Conservation (phyloP, 2,797 vertebrate genomes). For the Sitta carolinensis region DNA sequence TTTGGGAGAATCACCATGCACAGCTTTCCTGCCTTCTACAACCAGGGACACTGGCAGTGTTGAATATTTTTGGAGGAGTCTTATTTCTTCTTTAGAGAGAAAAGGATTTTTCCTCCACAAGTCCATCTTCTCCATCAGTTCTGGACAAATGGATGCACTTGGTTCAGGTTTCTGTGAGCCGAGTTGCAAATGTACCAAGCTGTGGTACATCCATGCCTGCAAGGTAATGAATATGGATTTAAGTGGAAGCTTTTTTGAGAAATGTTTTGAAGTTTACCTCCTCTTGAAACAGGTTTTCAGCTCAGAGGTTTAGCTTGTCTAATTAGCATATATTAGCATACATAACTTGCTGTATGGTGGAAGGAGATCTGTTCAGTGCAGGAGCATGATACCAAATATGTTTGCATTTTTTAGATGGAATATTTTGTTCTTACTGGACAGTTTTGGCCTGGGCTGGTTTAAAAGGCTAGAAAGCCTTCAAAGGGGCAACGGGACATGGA, state of each 20-base stretch:
- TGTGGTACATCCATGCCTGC: neutral
- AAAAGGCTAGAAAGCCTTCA: neutral
- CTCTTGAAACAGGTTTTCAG: slow-evolving; percentile 32
- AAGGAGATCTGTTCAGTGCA: neutral
- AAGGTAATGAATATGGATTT: slow-evolving; percentile 15
- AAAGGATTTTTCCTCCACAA: neutral
- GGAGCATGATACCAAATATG: neutral
- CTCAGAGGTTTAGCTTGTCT: neutral
- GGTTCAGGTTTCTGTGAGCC: neutral
- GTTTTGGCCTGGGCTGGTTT: rapidly evolving
- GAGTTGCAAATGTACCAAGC: neutral
- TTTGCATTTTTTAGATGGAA: neutral
- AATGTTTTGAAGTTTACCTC: slow-evolving; percentile 36
- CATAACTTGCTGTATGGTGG: neutral
- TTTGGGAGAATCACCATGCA: neutral
- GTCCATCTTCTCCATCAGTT: neutral
- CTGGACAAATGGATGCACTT: neutral
- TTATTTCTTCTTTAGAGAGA: neutral
- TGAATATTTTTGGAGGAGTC: neutral
- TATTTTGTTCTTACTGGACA: neutral
- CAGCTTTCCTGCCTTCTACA: neutral
- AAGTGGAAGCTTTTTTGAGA: neutral
- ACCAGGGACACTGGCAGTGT: neutral
- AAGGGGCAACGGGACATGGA: neutral
- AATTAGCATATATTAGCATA: slow-evolving; percentile 39